Base-by-base conservation (phyloP, 2,113 vertebrate genomes). In the Coptodon rendalli region DNA sequence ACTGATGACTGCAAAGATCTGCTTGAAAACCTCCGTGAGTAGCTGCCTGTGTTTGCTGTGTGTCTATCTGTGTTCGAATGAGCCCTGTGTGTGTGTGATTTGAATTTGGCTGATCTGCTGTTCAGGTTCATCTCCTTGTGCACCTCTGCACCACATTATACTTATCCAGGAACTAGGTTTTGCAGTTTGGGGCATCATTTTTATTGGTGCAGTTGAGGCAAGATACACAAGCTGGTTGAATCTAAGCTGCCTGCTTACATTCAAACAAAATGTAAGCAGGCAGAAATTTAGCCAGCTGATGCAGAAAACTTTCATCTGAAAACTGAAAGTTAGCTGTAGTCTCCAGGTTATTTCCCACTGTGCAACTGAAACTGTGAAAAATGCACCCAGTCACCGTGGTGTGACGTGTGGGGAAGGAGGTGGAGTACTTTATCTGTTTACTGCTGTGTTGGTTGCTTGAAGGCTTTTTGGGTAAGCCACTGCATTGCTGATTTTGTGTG, bases 1-100 rank as follows among this genome's bases (percentile, higher is more conserved):
- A 99, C 98, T 5, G 98, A 99, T 84, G 98, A 99, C 96, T 99
- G 98, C 96, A 99, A 99, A 94, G 97, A 99, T 88, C 97, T 99
- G 24, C 97, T 99, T 84, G 98, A 99, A 95, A 99, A 98, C 87
- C 97, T 99, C 87, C 90, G 98, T 99, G 96, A 97, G 98, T 97
- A 52, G 5, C 57, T 16, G 29, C 9, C 24, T 83, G 6, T 24
- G 7, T 83, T 36, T 38, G 31, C 34, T 54, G 50, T 13, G 43
- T 48, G 24, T 19, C 24, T 48, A 5, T 61, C 57, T 29, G 38
- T 76, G 40, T 80, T 50, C 19, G 2, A 5, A 27, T 36, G 43
- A 36, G 59, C 8, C 57, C 16, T 17, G 1, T 27, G 24, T 57
- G 6, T 3, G 6, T 6, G 6, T 36, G 24, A 76, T 76, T 31